Conservation (phyloP, 2,113 vertebrate genomes). For the Athene cunicularia region DNA sequence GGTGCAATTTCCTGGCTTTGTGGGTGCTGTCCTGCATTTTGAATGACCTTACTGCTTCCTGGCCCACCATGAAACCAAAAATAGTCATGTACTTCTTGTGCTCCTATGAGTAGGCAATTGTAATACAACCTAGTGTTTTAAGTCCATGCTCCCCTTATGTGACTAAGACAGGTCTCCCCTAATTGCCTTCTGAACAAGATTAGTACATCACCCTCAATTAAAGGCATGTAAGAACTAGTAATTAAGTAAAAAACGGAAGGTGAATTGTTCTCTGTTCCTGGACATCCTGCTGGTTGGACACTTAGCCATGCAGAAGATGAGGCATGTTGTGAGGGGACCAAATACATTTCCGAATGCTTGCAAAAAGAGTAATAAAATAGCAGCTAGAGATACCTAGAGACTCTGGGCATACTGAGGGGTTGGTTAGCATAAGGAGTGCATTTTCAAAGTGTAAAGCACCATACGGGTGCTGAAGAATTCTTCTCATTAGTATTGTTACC, state of each 20-base stretch:
- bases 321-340: neutral
- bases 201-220: neutral
- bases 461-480: neutral
- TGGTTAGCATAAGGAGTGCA: neutral
- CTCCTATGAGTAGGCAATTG: neutral
- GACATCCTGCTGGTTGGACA: neutral
- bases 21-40: neutral
- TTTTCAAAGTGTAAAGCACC: conserved; percentile 13
- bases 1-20: neutral
- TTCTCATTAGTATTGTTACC: neutral
- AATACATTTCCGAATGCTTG: neutral
- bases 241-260: neutral
- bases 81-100: neutral
- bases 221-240: neutral
- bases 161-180: neutral
- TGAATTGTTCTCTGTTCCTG: neutral
- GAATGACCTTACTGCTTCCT: neutral
- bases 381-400: neutral
- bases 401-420: neutral
- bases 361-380: neutral
- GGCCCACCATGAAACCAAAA: neutral
- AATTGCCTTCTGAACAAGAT: neutral
- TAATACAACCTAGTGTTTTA: neutral
- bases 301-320: neutral
- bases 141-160: neutral